Evolutionary conservation across 1,140 invertebrate genomes (phyloP).

Genomic region (Bombus superbus): DNA sequence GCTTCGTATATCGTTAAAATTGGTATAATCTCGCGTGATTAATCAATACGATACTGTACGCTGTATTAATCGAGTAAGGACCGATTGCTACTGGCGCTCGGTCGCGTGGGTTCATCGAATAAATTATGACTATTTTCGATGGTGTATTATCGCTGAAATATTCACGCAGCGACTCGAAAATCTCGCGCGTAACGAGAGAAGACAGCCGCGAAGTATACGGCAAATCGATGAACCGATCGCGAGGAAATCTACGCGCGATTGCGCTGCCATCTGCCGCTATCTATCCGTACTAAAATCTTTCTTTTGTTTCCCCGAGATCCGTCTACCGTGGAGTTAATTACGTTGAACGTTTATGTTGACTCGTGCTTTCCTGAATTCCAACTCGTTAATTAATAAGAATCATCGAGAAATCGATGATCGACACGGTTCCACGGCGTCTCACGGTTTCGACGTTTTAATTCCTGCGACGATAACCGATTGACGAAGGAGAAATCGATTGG

Average conservation of each 20-base stretch:
- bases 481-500: background rate
- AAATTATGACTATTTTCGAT: background rate
- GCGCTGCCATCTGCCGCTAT: background rate
- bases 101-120: background rate
- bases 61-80: background rate
- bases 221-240: background rate
- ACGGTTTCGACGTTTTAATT: conserved; percentile 15
- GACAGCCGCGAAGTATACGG: background rate
- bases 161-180: background rate
- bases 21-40: conserved; percentile 3
- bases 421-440: background rate
- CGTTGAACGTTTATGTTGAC: background rate
- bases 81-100: background rate
- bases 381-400: background rate
- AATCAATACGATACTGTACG: conserved; percentile 9
- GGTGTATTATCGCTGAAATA: background rate
- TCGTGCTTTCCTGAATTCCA: background rate
- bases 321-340: background rate
- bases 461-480: background rate
- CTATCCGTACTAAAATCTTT: background rate
- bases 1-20: background rate
- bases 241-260: background rate
- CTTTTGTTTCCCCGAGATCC: background rate
- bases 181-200: background rate
- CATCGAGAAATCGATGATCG: background rate